A percentile compares a stretch with the other conserved stretches of the same genome.
Conservation (phyloP, 1,140 invertebrate genomes). For the Drosophila mauritiana region DNA sequence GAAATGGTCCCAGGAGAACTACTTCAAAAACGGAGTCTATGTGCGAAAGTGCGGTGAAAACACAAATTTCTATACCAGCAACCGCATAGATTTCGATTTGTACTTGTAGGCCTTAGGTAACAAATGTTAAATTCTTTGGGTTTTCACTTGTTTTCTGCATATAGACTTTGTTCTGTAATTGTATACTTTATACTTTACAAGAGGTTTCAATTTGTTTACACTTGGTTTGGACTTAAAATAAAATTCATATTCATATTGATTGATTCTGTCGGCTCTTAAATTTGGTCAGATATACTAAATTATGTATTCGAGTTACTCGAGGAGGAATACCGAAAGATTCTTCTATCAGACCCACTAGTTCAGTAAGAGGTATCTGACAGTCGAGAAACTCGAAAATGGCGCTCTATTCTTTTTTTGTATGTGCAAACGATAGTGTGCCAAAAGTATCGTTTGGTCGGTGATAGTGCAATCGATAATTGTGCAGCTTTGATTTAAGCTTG, state of each 20-base stretch:
- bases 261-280: neutral
- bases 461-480: conserved; percentile 7
- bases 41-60: conserved; percentile 91
- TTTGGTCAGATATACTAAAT: neutral
- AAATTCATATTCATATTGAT: neutral
- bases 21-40: conserved; percentile 94
- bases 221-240: neutral
- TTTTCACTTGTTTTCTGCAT: neutral
- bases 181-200: neutral
- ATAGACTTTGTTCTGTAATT: neutral
- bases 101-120: conserved; percentile 87
- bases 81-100: conserved; percentile 96
- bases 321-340: no score
- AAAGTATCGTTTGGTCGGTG: neutral
- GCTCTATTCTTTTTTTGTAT: neutral
- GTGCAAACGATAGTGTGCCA: neutral
- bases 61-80: conserved; percentile 93
- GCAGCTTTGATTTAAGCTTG: neutral
- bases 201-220: neutral
- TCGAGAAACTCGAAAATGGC: no score
- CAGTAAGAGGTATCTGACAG: no score
- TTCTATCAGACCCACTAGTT: neutral
- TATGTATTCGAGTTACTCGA: no score
- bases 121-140: neutral
- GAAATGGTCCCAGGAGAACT: conserved; percentile 93